Evolutionary conservation across 2,888 invertebrate species (phyloP), one percentile per base, ranked within the genome.

Genomic region (Elegia similella): DNA sequence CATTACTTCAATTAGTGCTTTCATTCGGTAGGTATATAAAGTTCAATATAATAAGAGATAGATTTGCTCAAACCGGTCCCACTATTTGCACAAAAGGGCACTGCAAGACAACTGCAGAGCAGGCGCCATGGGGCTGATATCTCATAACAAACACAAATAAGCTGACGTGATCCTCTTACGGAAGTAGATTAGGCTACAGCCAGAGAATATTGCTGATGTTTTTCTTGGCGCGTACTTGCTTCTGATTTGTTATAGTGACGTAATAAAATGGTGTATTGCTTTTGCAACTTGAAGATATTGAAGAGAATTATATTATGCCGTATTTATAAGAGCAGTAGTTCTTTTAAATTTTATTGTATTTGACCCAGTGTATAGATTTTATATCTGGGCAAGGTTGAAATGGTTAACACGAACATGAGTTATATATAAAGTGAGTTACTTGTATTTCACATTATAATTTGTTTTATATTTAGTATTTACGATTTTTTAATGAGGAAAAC

Each of bases 61-160:
- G 12, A 12, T 38, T 38, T 5, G 15, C 10, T 15, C 15, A 34
- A 34, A 50, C 34, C 34, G 13, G 54, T 30, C 42, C 17, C 17
- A 55, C 32, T 48, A 30, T 56, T 48, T 56, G 10, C 48, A 48
- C 44, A 46, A 46, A 46, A 50, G 44, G 54, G 54, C 44, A 46
- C 23, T 42, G 42, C 56, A 48, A 47, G 48, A 55, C 42, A 54
- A 54, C 76, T 78, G 80, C 80, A 78, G 58, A 48, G 55, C 63
- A 76, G 80, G 82, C 84, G 83, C 87, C 78, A 71, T 62, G 80
- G 80, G 82, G 82, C 80, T 75, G 72, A 69, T 74, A 82, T 83
- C 87, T 88, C 85, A 88, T 89, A 89, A 88, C 88, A 86, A 88
- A 89, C 84, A 88, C 82, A 86, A 88, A 86, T 88, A 89, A 90